Conservation (phyloP, 2,888 invertebrate genomes). For the Trachelus troglodyta region DNA sequence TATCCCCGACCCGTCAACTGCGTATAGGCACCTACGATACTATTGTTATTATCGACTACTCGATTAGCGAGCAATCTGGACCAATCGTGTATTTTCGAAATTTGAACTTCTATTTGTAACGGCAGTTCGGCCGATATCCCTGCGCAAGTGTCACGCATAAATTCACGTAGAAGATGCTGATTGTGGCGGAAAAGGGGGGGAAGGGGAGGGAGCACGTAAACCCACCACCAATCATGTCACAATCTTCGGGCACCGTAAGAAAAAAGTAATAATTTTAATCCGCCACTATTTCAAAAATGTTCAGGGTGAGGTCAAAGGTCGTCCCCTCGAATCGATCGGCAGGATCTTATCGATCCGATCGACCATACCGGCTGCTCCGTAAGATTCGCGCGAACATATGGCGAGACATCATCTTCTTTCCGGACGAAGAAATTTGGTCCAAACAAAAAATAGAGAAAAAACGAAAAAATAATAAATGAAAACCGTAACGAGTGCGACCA, state of each 20-base stretch:
- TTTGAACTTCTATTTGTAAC: slow-evolving; percentile 6
- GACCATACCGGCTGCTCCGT: too few relatives aligned
- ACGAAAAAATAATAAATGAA: background rate
- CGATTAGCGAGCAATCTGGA: slow-evolving; percentile 20
- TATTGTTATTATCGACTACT: background rate
- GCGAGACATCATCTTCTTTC: background rate
- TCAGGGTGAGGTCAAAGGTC: too few relatives aligned
- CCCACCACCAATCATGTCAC: background rate
- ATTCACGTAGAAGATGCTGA: background rate
- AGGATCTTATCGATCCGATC: too few relatives aligned
- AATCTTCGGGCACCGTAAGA: background rate
- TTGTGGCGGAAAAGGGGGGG: too few relatives aligned
- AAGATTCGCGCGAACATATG: background rate
- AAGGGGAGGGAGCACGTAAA: too few relatives aligned
- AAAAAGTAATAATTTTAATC: background rate
- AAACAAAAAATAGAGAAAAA: background rate
- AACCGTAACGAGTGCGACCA: slow-evolving; percentile 10
- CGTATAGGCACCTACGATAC: background rate
- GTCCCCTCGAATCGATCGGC: too few relatives aligned
- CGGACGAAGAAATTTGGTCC: background rate
- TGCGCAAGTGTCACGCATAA: background rate
- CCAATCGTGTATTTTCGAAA: slow-evolving; percentile 23
- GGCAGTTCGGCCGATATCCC: background rate
- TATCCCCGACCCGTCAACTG: background rate
- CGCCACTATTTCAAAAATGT: too few relatives aligned